Conservation (phyloP, 2,113 vertebrate species). For the Ictalurus punctatus region DNA sequence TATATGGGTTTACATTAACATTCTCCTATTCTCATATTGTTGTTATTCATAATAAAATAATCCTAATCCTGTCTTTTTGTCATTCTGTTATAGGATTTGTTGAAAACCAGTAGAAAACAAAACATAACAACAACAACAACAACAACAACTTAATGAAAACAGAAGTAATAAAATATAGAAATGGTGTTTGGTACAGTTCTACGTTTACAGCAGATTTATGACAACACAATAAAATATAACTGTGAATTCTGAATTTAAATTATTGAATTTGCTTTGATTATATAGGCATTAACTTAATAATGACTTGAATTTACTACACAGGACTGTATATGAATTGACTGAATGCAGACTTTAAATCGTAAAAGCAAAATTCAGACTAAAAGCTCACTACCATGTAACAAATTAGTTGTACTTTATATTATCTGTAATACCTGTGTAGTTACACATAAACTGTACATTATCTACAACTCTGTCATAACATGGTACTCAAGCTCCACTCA, state of each 20-base stretch:
- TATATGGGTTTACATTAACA: neutral
- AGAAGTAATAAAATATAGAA: too few relatives aligned
- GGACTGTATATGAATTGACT: neutral
- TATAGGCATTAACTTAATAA: neutral
- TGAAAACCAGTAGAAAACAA: neutral
- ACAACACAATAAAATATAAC: neutral
- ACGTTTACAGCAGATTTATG: neutral
- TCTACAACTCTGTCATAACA: neutral
- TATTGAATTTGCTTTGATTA: neutral
- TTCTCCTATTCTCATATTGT: too few relatives aligned
- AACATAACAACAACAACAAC: neutral
- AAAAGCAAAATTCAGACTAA: neutral
- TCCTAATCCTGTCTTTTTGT: neutral
- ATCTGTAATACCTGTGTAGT: neutral
- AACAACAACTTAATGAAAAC: too few relatives aligned
- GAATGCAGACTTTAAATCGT: too few relatives aligned
- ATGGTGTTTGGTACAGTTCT: neutral
- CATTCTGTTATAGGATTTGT: neutral
- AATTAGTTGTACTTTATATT: neutral
- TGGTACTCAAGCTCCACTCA: neutral
- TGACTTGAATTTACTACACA: neutral
- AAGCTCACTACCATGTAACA: neutral
- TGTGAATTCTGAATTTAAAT: neutral
- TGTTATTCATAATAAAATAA: neutral
- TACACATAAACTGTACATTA: neutral